Conservation (phyloP, 2,888 invertebrate species). For the Listrodromus nycthemerus region DNA sequence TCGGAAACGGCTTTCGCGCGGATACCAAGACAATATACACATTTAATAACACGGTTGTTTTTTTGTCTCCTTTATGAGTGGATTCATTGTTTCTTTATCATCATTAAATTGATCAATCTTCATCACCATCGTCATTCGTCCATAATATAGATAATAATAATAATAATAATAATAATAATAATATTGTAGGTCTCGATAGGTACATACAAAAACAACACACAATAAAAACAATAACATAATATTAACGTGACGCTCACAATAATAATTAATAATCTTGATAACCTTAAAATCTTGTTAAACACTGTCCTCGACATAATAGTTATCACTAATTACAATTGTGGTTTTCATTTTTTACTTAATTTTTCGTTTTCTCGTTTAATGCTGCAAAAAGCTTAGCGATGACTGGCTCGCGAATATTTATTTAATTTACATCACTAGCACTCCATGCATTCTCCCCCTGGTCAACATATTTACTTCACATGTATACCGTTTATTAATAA, state of each 20-base stretch:
- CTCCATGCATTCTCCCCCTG: conserved; percentile 46
- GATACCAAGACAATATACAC: conserved; percentile 80
- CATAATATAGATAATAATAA: conserved; percentile 62
- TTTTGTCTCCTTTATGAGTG: conserved; percentile 77
- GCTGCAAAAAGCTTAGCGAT: conserved; percentile 77
- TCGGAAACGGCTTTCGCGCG: conserved; percentile 72
- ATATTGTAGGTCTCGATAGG: conserved; percentile 80
- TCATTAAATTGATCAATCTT: conserved; percentile 68
- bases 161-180: conserved; percentile 73
- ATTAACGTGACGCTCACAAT: conserved; percentile 84
- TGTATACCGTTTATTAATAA: conserved; percentile 59
- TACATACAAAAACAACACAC: conserved; percentile 86
- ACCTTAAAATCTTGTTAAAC: conserved; percentile 82
- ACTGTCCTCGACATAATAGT: conserved; percentile 81
- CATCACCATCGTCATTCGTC: conserved; percentile 66
- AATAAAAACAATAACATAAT: conserved; percentile 85
- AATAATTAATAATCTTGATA: conserved; percentile 81
- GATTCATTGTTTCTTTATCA: conserved; percentile 75
- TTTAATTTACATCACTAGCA: conserved; percentile 51
- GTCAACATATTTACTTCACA: conserved; percentile 63
- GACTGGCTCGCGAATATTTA: conserved; percentile 77
- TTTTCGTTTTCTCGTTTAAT: conserved; percentile 32
- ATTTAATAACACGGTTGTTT: conserved; percentile 80
- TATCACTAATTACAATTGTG: conserved; percentile 81
- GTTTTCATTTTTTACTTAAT: conserved; percentile 57